A percentile compares a stretch with the other conserved stretches of the same genome.
Conservation (phyloP, 2,888 invertebrate species). For the Limenitis camilla region DNA sequence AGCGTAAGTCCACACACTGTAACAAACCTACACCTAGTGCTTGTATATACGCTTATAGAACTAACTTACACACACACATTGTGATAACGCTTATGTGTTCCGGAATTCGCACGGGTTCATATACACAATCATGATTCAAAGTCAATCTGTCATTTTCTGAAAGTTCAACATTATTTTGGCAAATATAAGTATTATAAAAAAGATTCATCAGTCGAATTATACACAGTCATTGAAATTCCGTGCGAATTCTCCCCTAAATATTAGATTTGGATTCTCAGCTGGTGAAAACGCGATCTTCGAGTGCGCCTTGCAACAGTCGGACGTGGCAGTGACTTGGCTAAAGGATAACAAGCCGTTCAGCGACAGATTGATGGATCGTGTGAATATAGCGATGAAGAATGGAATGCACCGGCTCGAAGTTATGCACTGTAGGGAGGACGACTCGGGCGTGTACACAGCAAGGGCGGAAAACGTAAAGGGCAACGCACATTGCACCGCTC, state of each 20-base stretch:
- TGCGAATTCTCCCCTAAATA: constrained; percentile 49
- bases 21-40: constrained; percentile 51
- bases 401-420: constrained; percentile 81
- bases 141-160: no score
- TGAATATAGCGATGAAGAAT: constrained; percentile 74
- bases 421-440: constrained; percentile 83
- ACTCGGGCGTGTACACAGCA: constrained; percentile 93
- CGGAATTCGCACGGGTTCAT: constrained; percentile 42
- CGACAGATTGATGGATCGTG: constrained; percentile 83
- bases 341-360: constrained; percentile 90
- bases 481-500: constrained; percentile 88
- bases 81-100: constrained; percentile 52
- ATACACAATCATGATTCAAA: constrained; percentile 2
- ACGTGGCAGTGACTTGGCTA: constrained; percentile 84
- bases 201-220: no score
- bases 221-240: constrained; percentile 27
- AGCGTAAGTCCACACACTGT: constrained; percentile 78
- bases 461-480: constrained; percentile 88
- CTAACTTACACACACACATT: constrained; percentile 64
- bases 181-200: no score
- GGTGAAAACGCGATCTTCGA: constrained; percentile 89
- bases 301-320: constrained; percentile 79
- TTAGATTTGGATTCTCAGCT: constrained; percentile 74
- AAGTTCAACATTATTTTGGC: no score
- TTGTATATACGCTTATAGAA: constrained; percentile 70